These are phyloP conservation scores for Connochaetes taurinus DNA, from an alignment of 2,113 vertebrate species.

Conservation along the genomic window DNA sequence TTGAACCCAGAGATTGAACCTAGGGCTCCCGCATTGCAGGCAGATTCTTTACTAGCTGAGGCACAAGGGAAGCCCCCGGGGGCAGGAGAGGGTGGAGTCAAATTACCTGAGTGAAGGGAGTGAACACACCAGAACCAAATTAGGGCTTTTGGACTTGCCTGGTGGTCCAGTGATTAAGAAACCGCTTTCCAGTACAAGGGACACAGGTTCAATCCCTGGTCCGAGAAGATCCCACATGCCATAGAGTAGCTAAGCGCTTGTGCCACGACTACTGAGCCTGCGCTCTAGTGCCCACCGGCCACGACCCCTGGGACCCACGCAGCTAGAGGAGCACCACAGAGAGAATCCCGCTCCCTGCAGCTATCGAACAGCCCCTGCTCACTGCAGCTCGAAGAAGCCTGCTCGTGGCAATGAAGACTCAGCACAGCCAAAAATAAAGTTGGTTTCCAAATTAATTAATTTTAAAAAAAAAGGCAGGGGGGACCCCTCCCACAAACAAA, in stretches of 20 bases:
- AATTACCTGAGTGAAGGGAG: background rate
- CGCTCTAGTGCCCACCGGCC: background rate
- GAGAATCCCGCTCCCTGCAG: background rate
- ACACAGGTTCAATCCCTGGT: background rate
- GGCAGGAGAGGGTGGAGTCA: no score
- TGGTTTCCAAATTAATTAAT: background rate
- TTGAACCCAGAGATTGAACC: background rate
- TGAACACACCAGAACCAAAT: background rate
- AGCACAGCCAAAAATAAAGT: background rate
- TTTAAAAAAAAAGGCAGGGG: background rate
- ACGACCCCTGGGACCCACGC: accelerated
- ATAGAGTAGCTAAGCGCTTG: background rate
- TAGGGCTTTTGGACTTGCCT: background rate
- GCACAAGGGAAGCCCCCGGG: background rate
- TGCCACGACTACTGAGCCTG: background rate
- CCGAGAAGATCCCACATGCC: background rate
- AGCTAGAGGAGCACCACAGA: background rate
- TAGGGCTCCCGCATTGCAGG: background rate
- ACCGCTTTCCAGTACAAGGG: background rate
- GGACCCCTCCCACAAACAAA: no score
- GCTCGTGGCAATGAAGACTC: background rate
- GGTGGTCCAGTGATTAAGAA: background rate
- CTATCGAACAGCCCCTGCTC: background rate
- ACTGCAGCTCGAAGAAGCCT: background rate
- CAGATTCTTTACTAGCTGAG: background rate